phyloP scores from a whole-genome alignment of 2,797 vertebrate species.

The Enteromius argenteus region DNA sequence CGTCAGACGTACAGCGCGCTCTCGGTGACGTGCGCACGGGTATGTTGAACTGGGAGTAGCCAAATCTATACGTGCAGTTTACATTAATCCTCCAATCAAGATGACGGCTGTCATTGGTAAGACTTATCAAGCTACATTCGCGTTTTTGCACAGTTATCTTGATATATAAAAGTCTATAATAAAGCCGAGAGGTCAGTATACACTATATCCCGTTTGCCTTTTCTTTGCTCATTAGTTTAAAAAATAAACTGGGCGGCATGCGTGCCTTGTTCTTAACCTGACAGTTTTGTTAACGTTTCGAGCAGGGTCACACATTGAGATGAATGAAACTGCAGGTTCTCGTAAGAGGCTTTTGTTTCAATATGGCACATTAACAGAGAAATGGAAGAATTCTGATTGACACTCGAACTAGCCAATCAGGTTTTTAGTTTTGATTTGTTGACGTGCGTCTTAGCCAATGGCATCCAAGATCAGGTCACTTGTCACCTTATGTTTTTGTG shows the following conservation, averaged over 20 bases:
- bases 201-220: not conserved
- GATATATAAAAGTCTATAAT: not conserved
- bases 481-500: not conserved
- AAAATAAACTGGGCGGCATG: not conserved
- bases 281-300: not conserved
- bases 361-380: conserved; percentile 23
- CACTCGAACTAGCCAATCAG: conserved; percentile 64
- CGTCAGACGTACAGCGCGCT: conserved; percentile 36
- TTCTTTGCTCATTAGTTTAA: not conserved
- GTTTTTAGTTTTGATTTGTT: not conserved
- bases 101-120: conserved; percentile 45
- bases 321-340: not conserved
- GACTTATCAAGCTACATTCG: not conserved
- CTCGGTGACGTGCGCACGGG: conserved; percentile 24
- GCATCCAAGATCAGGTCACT: not conserved
- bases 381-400: conserved; percentile 62
- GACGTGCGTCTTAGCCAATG: conserved; percentile 67
- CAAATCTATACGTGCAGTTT: not conserved
- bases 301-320: not conserved
- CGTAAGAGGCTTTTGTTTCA: conserved; percentile 32
- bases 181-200: not conserved
- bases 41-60: conserved; percentile 22
- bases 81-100: conserved; percentile 2
- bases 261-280: not conserved
- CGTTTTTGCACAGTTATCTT: conserved; percentile 1